Evolutionary conservation across 2,113 vertebrate species (phyloP).

Genomic region (Chionis minor): DNA sequence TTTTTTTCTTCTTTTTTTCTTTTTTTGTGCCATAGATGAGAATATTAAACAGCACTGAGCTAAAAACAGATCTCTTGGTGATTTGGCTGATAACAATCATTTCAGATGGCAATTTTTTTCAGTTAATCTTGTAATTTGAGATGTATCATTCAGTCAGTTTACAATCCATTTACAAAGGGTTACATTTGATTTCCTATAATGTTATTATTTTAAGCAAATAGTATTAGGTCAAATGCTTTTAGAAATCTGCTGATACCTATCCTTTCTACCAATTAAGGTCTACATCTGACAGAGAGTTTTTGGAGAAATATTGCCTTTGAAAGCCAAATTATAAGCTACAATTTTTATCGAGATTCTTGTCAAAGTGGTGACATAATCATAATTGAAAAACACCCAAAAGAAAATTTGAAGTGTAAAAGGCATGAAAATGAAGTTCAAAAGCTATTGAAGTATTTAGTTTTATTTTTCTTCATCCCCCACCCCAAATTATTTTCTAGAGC

Average conservation of each 20-base stretch:
- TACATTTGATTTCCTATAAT: background rate
- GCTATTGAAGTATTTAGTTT: background rate
- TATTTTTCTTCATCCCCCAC: background rate
- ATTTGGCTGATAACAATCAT: background rate
- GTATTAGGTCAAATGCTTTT: background rate
- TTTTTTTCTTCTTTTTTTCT: background rate
- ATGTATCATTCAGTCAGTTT: background rate
- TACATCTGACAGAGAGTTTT: background rate
- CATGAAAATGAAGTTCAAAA: background rate
- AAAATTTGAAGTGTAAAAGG: conserved; percentile 26
- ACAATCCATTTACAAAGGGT: background rate
- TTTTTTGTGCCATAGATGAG: background rate
- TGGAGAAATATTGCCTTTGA: conserved; percentile 41
- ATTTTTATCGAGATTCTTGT: conserved; percentile 44
- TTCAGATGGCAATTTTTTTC: background rate
- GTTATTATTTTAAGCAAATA: background rate
- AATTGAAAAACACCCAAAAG: background rate
- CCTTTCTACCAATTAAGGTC: conserved; percentile 9
- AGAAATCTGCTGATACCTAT: background rate
- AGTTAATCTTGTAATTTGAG: background rate
- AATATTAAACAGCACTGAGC: background rate
- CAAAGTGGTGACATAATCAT: background rate
- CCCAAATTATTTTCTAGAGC: background rate
- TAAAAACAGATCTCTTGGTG: background rate
- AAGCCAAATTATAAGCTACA: conserved; percentile 39